Conservation (phyloP, 2,888 invertebrate species). For the Drosophila merina region DNA sequence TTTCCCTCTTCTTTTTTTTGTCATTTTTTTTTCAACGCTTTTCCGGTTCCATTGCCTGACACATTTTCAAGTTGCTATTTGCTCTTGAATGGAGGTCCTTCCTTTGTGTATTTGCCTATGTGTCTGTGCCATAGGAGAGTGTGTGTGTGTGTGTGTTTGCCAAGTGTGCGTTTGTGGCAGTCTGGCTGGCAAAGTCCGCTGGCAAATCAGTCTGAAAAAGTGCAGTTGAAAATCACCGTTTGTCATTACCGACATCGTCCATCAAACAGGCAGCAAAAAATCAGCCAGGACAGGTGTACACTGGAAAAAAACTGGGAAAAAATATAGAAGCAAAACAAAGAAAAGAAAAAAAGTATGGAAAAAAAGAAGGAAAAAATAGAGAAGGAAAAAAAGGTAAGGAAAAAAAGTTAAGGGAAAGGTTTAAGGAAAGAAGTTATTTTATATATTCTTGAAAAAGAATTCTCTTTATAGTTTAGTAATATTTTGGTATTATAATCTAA, state of each 20-base stretch:
- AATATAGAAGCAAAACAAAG: too few relatives aligned
- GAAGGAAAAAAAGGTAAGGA: too few relatives aligned
- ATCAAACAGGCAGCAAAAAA: slow-evolving; percentile 5
- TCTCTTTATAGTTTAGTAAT: too few relatives aligned
- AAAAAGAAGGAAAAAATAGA: too few relatives aligned
- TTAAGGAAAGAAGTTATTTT: not conserved
- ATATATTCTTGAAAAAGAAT: not conserved
- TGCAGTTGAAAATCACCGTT: slow-evolving; percentile 57
- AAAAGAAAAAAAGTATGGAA: too few relatives aligned
- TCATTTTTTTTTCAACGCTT: slow-evolving; percentile 11
- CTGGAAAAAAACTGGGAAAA: not conserved
- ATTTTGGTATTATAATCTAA: too few relatives aligned
- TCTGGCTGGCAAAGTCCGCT: slow-evolving; percentile 5
- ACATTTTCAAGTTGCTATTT: slow-evolving; percentile 62
- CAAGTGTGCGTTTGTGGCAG: slow-evolving; percentile 8
- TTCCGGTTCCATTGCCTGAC: slow-evolving; percentile 32
- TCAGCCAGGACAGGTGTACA: not conserved
- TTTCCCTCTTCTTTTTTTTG: not conserved
- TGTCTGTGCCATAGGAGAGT: slow-evolving; percentile 1
- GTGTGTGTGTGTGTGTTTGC: slow-evolving; percentile 10
- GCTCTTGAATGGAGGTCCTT: slow-evolving; percentile 13
- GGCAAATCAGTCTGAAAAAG: slow-evolving; percentile 15
- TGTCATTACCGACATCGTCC: slow-evolving; percentile 67
- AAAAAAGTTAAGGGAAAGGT: too few relatives aligned
- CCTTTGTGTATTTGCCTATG: slow-evolving; percentile 6